A percentile compares a stretch with the other conserved stretches of the same genome.
Conservation (phyloP, 2,797 vertebrate genomes). For the Bradypus variegatus region DNA sequence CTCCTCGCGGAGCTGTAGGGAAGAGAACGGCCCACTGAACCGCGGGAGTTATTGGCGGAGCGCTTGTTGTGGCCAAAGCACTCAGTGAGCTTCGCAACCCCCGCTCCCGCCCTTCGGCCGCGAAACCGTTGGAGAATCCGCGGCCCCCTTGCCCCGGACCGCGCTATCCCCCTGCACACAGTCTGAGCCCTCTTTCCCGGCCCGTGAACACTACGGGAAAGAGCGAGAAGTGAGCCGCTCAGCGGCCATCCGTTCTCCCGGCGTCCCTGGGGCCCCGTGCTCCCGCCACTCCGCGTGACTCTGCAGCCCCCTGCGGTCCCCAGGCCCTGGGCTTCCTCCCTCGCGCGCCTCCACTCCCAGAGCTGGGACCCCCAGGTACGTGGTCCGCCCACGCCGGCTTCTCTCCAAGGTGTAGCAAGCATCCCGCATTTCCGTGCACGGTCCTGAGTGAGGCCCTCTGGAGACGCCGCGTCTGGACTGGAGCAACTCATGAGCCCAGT, state of each 20-base stretch:
- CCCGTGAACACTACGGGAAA: not conserved
- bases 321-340: not conserved
- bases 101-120: not conserved
- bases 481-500: not conserved
- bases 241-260: not conserved
- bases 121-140: not conserved
- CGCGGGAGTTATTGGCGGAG: not conserved
- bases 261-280: not conserved
- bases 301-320: slow-evolving; percentile 43
- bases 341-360: not conserved
- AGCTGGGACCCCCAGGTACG: not conserved
- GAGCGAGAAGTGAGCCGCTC: not conserved
- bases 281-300: not conserved
- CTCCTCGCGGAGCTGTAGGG: not conserved
- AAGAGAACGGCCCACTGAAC: not conserved
- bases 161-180: too few species aligned
- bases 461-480: not conserved
- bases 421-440: not conserved
- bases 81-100: too few species aligned
- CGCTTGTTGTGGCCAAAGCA: accelerated
- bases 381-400: not conserved
- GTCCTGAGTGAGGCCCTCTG: not conserved
- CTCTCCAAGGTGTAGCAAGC: not conserved
- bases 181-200: not conserved
- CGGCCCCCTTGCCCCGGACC: not conserved